Evolutionary conservation across 2,888 invertebrate genomes (phyloP).

Genomic region (Glyphotaelius pellucidus): DNA sequence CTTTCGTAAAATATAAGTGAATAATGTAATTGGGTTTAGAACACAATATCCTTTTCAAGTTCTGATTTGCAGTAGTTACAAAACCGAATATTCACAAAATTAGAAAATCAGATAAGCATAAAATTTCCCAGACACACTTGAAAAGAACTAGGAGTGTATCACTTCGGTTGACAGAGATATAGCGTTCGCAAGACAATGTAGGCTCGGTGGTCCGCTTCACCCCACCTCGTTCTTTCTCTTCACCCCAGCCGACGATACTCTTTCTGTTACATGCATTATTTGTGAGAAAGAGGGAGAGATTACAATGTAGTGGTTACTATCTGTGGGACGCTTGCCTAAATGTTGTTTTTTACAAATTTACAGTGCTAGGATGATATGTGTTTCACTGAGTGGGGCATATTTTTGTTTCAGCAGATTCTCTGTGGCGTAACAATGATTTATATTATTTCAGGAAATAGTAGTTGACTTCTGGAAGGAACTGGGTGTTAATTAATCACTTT

Average conservation of each 20-base stretch:
- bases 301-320: not conserved
- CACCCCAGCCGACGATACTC: not conserved
- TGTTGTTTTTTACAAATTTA: not conserved
- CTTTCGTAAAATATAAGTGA: too few relatives aligned
- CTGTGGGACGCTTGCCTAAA: not conserved
- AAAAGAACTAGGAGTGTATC: too few relatives aligned
- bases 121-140: too few relatives aligned
- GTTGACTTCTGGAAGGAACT: conserved; percentile 80
- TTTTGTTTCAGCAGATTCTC: not conserved
- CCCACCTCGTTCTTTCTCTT: too few relatives aligned
- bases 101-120: too few relatives aligned
- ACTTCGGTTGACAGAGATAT: too few relatives aligned
- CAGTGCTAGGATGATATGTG: not conserved
- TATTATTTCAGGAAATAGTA: conserved; percentile 76
- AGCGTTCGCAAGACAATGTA: too few relatives aligned
- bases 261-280: not conserved
- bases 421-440: conserved; percentile 42
- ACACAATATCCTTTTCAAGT: too few relatives aligned
- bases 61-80: too few relatives aligned
- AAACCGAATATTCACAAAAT: too few relatives aligned
- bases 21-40: too few relatives aligned
- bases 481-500: conserved; percentile 69
- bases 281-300: not conserved
- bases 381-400: not conserved
- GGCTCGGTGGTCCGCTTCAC: too few relatives aligned